Percentiles rank a stretch among this genome's conserved stretches.
Conservation (phyloP, 2,888 invertebrate genomes). For the Polydrusus tereticollis region DNA sequence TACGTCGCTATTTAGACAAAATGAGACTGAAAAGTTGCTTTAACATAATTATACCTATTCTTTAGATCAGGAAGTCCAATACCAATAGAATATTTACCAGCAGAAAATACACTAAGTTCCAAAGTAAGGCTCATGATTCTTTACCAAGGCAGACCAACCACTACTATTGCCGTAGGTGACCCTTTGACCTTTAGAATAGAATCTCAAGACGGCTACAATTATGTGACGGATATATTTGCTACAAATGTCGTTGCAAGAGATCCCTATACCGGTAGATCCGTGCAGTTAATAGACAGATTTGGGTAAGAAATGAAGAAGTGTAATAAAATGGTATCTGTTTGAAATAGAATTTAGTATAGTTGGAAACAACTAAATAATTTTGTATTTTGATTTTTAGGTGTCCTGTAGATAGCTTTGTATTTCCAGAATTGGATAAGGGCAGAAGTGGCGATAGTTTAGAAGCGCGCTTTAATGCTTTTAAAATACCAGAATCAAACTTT, state of each 20-base stretch:
- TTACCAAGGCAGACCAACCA: conserved; percentile 92
- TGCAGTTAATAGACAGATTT: conserved; percentile 89
- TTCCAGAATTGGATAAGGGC: conserved; percentile 89
- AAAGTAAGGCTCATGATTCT: conserved; percentile 87
- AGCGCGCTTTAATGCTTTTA: conserved; percentile 93
- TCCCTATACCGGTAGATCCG: conserved; percentile 91
- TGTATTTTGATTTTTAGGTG: conserved; percentile 72
- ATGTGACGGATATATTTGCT: conserved; percentile 91
- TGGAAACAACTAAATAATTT: too few relatives aligned
- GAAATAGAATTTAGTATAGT: neutral
- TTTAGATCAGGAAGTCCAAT: conserved; percentile 91
- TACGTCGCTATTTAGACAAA: too few relatives aligned
- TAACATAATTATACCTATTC: conserved; percentile 51
- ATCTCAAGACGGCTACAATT: conserved; percentile 90
- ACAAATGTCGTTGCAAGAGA: conserved; percentile 93
- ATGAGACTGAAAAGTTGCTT: neutral
- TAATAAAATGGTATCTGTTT: neutral
- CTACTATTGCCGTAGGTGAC: conserved; percentile 93
- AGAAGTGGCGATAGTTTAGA: conserved; percentile 89
- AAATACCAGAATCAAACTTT: conserved; percentile 94
- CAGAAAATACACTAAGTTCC: conserved; percentile 91
- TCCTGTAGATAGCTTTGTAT: conserved; percentile 91
- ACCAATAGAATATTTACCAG: conserved; percentile 92
- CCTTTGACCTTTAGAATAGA: conserved; percentile 90
- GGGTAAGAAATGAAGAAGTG: conserved; percentile 79